phyloP scores from a whole-genome alignment of 2,888 invertebrate species.

The Cheilosia grossa region DNA sequence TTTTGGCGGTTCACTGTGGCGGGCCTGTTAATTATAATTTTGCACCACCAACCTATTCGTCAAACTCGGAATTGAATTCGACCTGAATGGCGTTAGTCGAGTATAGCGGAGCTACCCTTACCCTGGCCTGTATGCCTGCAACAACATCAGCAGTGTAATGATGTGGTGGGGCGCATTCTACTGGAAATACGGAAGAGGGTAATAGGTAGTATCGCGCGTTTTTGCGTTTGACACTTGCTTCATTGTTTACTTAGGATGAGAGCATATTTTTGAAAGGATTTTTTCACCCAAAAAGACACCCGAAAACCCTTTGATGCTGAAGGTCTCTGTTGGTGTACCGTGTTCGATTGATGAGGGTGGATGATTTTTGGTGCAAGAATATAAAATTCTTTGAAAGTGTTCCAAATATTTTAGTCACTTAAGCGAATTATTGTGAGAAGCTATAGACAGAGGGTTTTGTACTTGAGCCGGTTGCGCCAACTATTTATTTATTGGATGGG shows the following conservation, averaged over 20 bases:
- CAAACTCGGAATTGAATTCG: conserved; percentile 68
- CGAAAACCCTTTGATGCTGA: conserved; percentile 61
- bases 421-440: too few relatives aligned
- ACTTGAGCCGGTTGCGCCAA: too few relatives aligned
- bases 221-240: conserved; percentile 72
- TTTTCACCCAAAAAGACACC: conserved; percentile 61
- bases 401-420: too few relatives aligned
- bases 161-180: conserved; percentile 31
- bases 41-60: conserved; percentile 68
- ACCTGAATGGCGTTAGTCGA: conserved; percentile 56
- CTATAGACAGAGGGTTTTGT: too few relatives aligned
- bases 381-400: neutral
- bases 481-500: neutral
- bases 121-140: conserved; percentile 24
- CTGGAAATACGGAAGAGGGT: conserved; percentile 39
- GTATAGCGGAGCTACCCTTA: conserved; percentile 37
- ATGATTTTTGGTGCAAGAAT: too few relatives aligned
- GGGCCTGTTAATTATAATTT: conserved; percentile 70
- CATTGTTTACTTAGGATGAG: conserved; percentile 73
- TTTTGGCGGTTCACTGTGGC: conserved; percentile 69
- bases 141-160: conserved; percentile 11
- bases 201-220: conserved; percentile 47
- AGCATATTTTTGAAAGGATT: conserved; percentile 72
- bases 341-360: conserved; percentile 31
- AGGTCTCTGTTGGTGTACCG: neutral